A percentile compares a stretch with the other conserved stretches of the same genome.
Conservation (phyloP, 2,113 vertebrate genomes). For the Sebastes fasciatus region DNA sequence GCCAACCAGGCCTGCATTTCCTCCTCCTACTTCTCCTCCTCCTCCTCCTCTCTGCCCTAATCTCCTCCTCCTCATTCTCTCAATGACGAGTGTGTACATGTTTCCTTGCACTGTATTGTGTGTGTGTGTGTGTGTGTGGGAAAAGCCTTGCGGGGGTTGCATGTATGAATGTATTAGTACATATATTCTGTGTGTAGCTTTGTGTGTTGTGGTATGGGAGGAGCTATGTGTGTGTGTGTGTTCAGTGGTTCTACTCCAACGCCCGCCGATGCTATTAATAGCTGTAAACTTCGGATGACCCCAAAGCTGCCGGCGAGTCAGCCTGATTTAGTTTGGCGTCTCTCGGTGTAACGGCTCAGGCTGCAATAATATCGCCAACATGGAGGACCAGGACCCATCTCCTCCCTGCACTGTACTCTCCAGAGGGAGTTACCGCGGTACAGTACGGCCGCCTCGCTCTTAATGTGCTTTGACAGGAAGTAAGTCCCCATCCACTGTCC, state of each 20-base stretch:
- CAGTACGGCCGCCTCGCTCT: constrained; percentile 12
- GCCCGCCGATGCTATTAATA: constrained; percentile 64
- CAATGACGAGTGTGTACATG: constrained; percentile 30
- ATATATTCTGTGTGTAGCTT: background rate
- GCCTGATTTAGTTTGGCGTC: constrained; percentile 65
- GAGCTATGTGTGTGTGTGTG: constrained; percentile 18
- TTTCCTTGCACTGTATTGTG: background rate
- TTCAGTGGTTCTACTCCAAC: constrained; percentile 4
- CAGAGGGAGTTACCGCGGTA: constrained; percentile 30
- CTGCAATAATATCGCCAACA: constrained; percentile 54
- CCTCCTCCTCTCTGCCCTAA: constrained; percentile 15
- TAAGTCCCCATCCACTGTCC: constrained; percentile 44
- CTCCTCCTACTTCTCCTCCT: background rate
- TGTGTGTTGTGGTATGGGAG: constrained; percentile 19
- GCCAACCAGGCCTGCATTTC: constrained; percentile 21
- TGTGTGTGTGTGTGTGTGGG: constrained; percentile 26
- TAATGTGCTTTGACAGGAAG: constrained; percentile 65
- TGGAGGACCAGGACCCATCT: constrained; percentile 22
- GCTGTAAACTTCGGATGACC: constrained; percentile 74
- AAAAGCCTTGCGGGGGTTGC: constrained; percentile 15
- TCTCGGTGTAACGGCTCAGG: constrained; percentile 41
- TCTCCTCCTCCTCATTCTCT: constrained; percentile 22
- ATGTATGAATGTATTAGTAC: constrained; percentile 31
- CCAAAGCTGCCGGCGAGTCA: constrained; percentile 42
- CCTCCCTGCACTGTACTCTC: constrained; percentile 32